A percentile compares a stretch with the other conserved stretches of the same genome.
Conservation (phyloP, 2,113 vertebrate species). For the Murina feae region DNA sequence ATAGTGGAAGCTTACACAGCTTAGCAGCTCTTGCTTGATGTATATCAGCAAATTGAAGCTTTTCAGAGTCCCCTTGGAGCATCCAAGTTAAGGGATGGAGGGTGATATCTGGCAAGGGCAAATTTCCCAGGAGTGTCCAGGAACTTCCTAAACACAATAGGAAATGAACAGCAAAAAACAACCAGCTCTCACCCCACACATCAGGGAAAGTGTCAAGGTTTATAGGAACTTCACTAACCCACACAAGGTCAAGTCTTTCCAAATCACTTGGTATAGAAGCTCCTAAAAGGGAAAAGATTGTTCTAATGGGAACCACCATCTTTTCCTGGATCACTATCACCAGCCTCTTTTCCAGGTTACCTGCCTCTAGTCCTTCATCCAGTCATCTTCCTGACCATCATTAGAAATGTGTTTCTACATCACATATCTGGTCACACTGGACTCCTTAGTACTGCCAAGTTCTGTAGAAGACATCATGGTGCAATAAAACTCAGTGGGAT, state of each 20-base stretch:
- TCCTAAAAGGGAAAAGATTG: neutral
- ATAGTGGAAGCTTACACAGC: constrained; percentile 34
- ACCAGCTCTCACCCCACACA: neutral
- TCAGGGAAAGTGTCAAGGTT: neutral
- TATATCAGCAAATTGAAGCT: neutral
- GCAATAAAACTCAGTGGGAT: too few relatives aligned
- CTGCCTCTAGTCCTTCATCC: neutral
- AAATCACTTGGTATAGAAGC: neutral
- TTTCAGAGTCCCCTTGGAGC: constrained; percentile 4
- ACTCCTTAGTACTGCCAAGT: neutral
- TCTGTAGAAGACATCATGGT: too few relatives aligned
- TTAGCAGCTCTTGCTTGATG: neutral
- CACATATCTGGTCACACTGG: neutral
- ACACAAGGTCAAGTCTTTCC: neutral
- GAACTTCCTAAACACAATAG: neutral
- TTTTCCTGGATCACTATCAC: neutral
- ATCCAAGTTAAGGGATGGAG: neutral
- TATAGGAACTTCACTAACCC: neutral
- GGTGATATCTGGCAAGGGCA: neutral
- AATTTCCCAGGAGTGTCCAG: neutral
- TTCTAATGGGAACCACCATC: neutral
- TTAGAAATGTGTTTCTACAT: neutral
- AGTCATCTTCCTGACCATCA: neutral
- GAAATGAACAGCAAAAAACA: neutral
- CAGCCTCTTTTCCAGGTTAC: neutral